A percentile compares a stretch with the other conserved stretches of the same genome.
Conservation (phyloP, 1,140 invertebrate species). For the Cryptotermes secundus region DNA sequence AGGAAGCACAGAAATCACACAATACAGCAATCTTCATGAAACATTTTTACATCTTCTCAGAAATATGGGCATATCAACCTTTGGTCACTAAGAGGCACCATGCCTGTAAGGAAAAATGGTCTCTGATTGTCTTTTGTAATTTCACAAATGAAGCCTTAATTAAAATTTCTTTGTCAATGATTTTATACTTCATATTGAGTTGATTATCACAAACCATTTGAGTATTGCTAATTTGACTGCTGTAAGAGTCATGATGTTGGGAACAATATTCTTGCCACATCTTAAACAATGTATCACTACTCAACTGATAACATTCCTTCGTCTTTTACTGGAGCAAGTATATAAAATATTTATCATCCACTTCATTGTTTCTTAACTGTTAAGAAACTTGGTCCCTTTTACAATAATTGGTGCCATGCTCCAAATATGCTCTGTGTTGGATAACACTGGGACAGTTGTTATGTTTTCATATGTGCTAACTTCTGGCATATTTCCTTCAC, state of each 20-base stretch:
- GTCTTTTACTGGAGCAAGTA: slow-evolving; percentile 1
- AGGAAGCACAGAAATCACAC: too few relatives aligned
- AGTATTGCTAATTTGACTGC: background rate
- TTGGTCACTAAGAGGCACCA: too few relatives aligned
- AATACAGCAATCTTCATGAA: too few relatives aligned
- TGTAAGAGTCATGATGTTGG: background rate
- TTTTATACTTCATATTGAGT: too few relatives aligned
- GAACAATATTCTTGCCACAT: background rate
- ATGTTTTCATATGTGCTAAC: background rate
- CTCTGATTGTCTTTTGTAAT: too few relatives aligned
- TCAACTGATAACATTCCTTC: background rate
- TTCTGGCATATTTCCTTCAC: too few relatives aligned
- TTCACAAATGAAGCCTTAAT: too few relatives aligned
- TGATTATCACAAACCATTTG: background rate
- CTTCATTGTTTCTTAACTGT: background rate
- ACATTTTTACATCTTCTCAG: too few relatives aligned
- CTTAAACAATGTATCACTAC: background rate
- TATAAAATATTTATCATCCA: background rate
- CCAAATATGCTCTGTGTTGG: background rate
- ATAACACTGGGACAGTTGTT: background rate
- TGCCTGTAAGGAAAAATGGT: too few relatives aligned
- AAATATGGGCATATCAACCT: too few relatives aligned
- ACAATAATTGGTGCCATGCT: slow-evolving; percentile 15
- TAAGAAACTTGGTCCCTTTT: slow-evolving; percentile 15
- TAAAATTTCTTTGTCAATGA: too few relatives aligned